Evolutionary conservation across 2,888 invertebrate species (phyloP).

Genomic region (Lamellibrachia columna): DNA sequence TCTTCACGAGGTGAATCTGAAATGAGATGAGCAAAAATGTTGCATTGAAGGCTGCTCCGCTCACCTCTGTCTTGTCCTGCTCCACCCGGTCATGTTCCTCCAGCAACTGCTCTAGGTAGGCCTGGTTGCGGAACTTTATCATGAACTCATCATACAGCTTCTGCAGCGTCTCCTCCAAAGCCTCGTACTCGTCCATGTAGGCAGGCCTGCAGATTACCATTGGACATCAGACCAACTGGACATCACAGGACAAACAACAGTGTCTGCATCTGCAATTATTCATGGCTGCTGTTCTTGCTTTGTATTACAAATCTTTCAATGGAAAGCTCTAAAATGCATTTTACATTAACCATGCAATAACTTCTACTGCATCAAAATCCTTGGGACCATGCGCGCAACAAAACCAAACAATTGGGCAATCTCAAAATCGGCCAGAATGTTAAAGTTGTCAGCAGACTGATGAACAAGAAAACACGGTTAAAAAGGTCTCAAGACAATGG

Average conservation of each 20-base stretch:
- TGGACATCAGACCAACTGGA: too few species aligned
- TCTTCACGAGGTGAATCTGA: too few species aligned
- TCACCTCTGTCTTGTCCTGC: slow-evolving; percentile 78
- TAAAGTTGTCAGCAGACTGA: too few species aligned
- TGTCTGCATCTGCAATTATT: neutral
- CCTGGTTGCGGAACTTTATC: slow-evolving; percentile 84
- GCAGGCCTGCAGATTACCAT: slow-evolving; percentile 76
- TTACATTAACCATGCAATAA: too few species aligned
- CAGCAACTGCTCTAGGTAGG: slow-evolving; percentile 86
- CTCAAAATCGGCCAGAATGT: too few species aligned
- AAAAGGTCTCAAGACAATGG: too few species aligned
- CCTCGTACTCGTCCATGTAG: slow-evolving; percentile 94
- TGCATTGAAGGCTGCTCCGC: neutral
- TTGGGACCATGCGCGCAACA: too few species aligned
- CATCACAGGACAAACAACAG: neutral
- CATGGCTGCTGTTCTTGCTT: neutral
- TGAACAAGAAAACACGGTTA: too few species aligned
- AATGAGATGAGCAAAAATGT: neutral
- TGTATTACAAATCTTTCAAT: neutral
- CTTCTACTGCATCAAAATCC: too few species aligned
- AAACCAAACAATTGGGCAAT: too few species aligned
- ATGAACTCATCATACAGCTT: slow-evolving; percentile 88
- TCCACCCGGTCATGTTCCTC: slow-evolving; percentile 83
- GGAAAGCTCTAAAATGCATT: neutral
- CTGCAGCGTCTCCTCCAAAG: slow-evolving; percentile 85